Base-by-base conservation (phyloP, 2,113 vertebrate species). In the Zapornia atra region DNA sequence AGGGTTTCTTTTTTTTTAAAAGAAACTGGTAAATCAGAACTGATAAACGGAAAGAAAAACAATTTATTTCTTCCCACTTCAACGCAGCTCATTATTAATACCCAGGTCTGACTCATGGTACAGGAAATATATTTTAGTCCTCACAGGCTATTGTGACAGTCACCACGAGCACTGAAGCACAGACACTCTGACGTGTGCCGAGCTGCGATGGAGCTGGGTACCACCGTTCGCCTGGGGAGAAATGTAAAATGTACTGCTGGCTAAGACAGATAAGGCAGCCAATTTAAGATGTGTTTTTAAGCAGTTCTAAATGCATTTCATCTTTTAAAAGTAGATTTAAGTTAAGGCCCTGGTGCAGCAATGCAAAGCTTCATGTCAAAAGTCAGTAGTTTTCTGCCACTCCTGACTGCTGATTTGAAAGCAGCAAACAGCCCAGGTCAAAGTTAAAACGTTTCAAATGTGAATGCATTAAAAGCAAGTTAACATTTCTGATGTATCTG, bases 191-290 rank as follows among this genome's bases (percentile, higher is more conserved):
- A 92, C 1, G 12, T 70, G n/a, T 21, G 72, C 48, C 0, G 0
- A 66, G 73, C 83, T 73, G 66, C 2, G 1, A 57, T 24, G 9
- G 61, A 70, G 42, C 38, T 12, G 31, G 82, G 87, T 56, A 89
- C 76, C 94, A 86, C 79, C 0, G 0, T 36, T 75, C 17, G 50
- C 56, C 88, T 40, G 56, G 80, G 85, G 94, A 97, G 95, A 91
- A 82, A 95, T 87, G 48, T 64, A 91, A 97, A 97, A 95, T 9
- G 40, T 54, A 89, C 95, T 97, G 95, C 98, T 98, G 98, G 95
- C 77, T 90, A 86, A 48, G 15, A 80, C 57, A 98, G 98, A 98
- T 98, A 98, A 98, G 98, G 85, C 91, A 97, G 96, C 71, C 96
- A 93, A 95, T 97, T 98, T 97, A 65, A 94, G 46, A 81, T 24